Evolutionary conservation across 2,113 vertebrate genomes (phyloP).

Genomic region (Cyrtonyx montezumae): DNA sequence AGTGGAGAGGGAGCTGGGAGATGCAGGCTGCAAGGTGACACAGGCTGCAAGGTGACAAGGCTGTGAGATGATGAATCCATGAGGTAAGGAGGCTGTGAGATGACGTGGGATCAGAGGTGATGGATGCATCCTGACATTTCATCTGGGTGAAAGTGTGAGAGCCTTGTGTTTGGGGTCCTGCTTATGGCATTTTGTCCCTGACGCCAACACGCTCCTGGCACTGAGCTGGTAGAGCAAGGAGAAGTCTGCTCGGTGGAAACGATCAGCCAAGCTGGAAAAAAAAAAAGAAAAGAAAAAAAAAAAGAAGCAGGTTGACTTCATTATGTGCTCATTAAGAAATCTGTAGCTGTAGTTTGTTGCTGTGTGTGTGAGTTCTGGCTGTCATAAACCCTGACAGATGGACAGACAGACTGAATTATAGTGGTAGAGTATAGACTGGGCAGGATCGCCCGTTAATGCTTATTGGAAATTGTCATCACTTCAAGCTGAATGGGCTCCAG

Average conservation of each 20-base stretch:
- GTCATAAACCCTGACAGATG: conserved; percentile 74
- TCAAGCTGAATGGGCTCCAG: conserved; percentile 78
- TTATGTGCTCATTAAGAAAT: conserved; percentile 67
- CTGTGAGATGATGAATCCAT: not conserved
- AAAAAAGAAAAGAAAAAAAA: conserved; percentile 21
- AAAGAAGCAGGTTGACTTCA: conserved; percentile 46
- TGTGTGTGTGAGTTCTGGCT: conserved; percentile 63
- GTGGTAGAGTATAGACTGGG: conserved; percentile 55
- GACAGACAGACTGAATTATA: conserved; percentile 78
- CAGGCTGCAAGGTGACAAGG: not conserved
- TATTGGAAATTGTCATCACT: conserved; percentile 83
- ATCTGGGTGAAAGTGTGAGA: fast-evolving
- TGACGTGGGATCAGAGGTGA: not conserved
- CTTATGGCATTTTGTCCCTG: not conserved
- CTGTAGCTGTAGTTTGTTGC: conserved; percentile 56
- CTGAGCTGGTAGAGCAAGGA: not conserved
- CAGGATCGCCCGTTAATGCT: conserved; percentile 78
- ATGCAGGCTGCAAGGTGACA: fast-evolving
- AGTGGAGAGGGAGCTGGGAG: not conserved
- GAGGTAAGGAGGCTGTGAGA: not conserved
- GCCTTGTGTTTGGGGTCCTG: not conserved
- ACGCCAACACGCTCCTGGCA: not conserved
- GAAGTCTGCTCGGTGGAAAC: not conserved
- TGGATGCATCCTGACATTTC: not conserved
- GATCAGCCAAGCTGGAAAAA: conserved; percentile 17